A percentile compares a stretch with the other conserved stretches of the same genome.
Conservation (phyloP, 1,140 invertebrate species). For the Heliothis virescens region DNA sequence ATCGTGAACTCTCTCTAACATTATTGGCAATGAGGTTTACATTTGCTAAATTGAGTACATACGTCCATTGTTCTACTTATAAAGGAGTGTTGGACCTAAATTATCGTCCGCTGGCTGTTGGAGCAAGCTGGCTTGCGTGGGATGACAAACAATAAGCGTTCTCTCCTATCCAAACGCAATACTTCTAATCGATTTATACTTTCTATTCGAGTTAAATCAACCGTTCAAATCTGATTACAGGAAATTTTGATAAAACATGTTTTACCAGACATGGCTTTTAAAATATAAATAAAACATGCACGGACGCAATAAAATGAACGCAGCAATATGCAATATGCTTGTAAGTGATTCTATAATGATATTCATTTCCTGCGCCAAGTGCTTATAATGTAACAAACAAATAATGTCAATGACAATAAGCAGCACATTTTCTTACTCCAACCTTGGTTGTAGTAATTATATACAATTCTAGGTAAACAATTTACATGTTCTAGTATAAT, state of each 20-base stretch:
- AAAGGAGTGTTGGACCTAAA: slow-evolving; percentile 29
- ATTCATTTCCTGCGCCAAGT: slow-evolving; percentile 44
- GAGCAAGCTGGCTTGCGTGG: slow-evolving; percentile 16
- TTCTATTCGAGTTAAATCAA: background rate
- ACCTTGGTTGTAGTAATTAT: slow-evolving; percentile 34
- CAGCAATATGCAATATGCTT: slow-evolving; percentile 25
- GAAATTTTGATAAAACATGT: too few relatives aligned
- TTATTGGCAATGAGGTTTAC: slow-evolving; percentile 21
- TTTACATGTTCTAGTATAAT: slow-evolving; percentile 33
- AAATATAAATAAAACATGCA: slow-evolving; percentile 4
- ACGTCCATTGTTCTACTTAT: slow-evolving; percentile 32
- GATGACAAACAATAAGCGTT: slow-evolving; percentile 1
- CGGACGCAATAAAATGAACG: slow-evolving; percentile 9
- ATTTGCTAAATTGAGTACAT: slow-evolving; percentile 18
- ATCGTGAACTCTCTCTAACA: slow-evolving; percentile 23
- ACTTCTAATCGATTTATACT: background rate
- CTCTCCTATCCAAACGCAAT: background rate
- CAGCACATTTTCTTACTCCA: slow-evolving; percentile 42
- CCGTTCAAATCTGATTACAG: too few relatives aligned
- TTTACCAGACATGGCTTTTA: background rate
- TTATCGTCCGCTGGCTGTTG: slow-evolving; percentile 6
- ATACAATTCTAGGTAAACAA: slow-evolving; percentile 25
- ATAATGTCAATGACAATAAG: slow-evolving; percentile 47
- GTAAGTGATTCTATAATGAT: slow-evolving; percentile 40
- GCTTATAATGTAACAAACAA: slow-evolving; percentile 23